Percentiles rank a stretch among this genome's conserved stretches.
Evolutionary conservation across 1,140 invertebrate genomes (phyloP).

Genomic region (Drosophila micromelanica): DNA sequence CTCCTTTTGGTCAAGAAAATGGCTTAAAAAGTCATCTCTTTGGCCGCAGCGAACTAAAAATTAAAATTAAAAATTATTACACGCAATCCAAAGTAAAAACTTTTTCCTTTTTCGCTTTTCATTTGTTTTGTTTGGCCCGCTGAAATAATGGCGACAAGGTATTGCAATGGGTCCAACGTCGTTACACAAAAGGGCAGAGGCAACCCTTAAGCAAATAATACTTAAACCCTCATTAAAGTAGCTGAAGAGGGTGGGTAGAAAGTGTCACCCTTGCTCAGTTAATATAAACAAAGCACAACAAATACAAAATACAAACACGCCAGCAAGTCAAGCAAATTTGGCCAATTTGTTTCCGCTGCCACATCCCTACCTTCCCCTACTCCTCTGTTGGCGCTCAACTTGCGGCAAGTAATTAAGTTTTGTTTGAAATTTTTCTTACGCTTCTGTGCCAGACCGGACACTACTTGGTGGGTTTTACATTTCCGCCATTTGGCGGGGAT

Average conservation of each 20-base stretch:
- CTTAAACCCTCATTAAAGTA: slow-evolving; percentile 81
- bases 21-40: slow-evolving; percentile 54
- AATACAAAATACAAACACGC: slow-evolving; percentile 64
- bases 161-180: slow-evolving; percentile 32
- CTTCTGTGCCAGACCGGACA: slow-evolving; percentile 66
- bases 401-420: slow-evolving; percentile 74
- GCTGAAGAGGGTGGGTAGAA: slow-evolving; percentile 46
- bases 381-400: slow-evolving; percentile 5
- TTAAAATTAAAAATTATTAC: slow-evolving; percentile 82
- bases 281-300: slow-evolving; percentile 74
- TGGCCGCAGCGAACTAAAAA: slow-evolving; percentile 71
- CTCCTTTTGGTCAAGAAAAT: slow-evolving; percentile 19
- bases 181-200: slow-evolving; percentile 74
- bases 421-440: slow-evolving; percentile 77
- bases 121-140: slow-evolving; percentile 12
- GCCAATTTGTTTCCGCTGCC: slow-evolving; percentile 68
- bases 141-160: slow-evolving; percentile 66
- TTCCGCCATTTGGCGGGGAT: slow-evolving; percentile 40
- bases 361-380: background rate
- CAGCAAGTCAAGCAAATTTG: slow-evolving; percentile 79
- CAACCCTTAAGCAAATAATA: slow-evolving; percentile 80
- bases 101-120: slow-evolving; percentile 40
- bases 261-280: slow-evolving; percentile 78
- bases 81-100: slow-evolving; percentile 51
- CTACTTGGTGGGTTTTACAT: slow-evolving; percentile 54